These are phyloP conservation scores for Tachysurus fulvidraco DNA, from an alignment of 2,113 vertebrate genomes.

Conservation along the genomic window DNA sequence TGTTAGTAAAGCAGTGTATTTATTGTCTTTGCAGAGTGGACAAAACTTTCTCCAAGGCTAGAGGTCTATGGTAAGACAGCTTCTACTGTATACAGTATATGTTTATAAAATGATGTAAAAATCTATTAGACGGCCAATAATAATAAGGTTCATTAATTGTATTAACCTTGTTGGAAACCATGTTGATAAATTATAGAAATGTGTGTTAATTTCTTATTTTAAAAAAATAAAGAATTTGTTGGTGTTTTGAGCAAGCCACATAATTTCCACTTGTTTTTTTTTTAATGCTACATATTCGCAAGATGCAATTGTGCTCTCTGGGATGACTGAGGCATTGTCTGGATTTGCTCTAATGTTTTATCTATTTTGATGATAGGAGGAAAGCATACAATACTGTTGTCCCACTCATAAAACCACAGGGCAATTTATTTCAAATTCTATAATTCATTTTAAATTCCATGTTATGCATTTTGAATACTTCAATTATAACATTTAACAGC, in stretches of 20 bases:
- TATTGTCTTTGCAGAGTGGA: conserved; percentile 64
- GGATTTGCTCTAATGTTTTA: background rate
- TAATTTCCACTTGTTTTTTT: background rate
- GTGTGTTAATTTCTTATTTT: background rate
- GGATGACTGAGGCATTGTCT: background rate
- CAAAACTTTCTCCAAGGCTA: conserved; percentile 68
- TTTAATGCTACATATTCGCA: background rate
- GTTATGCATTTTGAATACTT: background rate
- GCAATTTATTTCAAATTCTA: background rate
- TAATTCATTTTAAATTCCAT: background rate
- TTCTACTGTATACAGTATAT: background rate
- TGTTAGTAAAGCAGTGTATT: background rate
- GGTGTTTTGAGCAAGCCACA: background rate
- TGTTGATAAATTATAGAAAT: background rate
- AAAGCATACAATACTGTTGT: background rate
- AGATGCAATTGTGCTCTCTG: background rate
- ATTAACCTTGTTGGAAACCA: background rate
- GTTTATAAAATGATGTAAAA: background rate
- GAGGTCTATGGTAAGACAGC: conserved; percentile 67
- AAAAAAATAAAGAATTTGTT: background rate
- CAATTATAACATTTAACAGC: background rate
- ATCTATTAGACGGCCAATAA: background rate
- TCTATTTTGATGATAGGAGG: background rate
- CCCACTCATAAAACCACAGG: background rate
- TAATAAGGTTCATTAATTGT: background rate